Conservation (phyloP, 2,888 invertebrate genomes). For the Trimorus sp. region DNA sequence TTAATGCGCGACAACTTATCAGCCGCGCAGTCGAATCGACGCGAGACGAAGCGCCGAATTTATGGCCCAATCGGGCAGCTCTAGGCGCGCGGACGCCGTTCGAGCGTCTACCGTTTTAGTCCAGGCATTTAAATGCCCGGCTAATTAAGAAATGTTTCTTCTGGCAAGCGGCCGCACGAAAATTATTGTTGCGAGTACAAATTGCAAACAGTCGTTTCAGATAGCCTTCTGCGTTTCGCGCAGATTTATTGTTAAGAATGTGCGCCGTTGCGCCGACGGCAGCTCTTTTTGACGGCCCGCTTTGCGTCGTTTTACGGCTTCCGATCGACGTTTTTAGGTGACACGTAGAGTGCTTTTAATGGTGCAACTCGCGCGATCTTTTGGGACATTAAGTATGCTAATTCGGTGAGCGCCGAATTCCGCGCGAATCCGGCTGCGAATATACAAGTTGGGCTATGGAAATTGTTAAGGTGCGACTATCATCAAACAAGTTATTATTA, state of each 20-base stretch:
- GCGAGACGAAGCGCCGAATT: constrained; percentile 16
- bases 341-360: too few relatives aligned
- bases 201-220: constrained; percentile 37
- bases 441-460: too few relatives aligned
- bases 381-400: too few relatives aligned
- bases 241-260: background rate
- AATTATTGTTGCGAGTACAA: constrained; percentile 23
- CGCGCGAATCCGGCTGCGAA: too few relatives aligned
- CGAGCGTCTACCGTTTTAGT: constrained; percentile 1
- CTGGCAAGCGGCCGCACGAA: background rate
- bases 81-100: constrained; percentile 20
- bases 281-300: too few relatives aligned
- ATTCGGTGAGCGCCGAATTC: too few relatives aligned
- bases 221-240: constrained; percentile 5
- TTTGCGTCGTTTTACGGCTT: too few relatives aligned
- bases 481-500: too few relatives aligned
- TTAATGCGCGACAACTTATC: constrained; percentile 35
- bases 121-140: constrained; percentile 1
- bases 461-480: too few relatives aligned
- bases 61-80: constrained; percentile 14
- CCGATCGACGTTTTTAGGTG: too few relatives aligned
- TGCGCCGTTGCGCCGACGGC: too few relatives aligned
- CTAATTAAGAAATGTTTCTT: constrained; percentile 40
- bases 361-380: too few relatives aligned
- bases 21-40: constrained; percentile 2